Conservation (phyloP, 2,113 vertebrate species). For the Miniopterus natalensis region DNA sequence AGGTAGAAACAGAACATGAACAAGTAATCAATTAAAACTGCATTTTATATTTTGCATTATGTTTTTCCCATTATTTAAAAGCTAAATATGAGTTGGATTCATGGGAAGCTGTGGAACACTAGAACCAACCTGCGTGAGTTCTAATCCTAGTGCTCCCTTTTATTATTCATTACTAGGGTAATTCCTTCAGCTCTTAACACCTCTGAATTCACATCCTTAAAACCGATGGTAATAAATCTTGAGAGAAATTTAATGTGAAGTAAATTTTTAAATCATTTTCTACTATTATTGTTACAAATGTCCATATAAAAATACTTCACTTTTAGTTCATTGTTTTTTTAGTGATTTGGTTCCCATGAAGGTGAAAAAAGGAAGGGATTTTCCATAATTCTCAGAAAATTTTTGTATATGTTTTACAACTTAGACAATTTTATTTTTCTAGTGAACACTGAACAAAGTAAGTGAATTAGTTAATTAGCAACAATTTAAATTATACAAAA, state of each 20-base stretch:
- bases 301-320: background rate
- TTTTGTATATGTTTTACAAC: background rate
- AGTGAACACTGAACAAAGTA: background rate
- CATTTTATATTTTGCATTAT: background rate
- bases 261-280: background rate
- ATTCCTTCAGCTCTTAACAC: background rate
- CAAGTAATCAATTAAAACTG: background rate
- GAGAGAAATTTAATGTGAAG: background rate
- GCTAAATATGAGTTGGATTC: background rate
- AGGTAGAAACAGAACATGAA: background rate
- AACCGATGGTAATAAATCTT: background rate
- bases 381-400: background rate
- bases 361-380: background rate
- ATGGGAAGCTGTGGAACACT: background rate
- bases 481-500: background rate
- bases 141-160: background rate
- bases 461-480: background rate
- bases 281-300: background rate
- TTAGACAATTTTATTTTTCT: conserved; percentile 3
- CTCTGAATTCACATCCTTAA: background rate
- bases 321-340: background rate
- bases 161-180: background rate
- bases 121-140: background rate
- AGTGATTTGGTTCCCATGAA: background rate
- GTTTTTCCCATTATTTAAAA: background rate